Percentiles rank a stretch among this genome's conserved stretches.
These are phyloP conservation scores for Julus scanicus DNA, from an alignment of 2,888 invertebrate species.

Conservation along the genomic window DNA sequence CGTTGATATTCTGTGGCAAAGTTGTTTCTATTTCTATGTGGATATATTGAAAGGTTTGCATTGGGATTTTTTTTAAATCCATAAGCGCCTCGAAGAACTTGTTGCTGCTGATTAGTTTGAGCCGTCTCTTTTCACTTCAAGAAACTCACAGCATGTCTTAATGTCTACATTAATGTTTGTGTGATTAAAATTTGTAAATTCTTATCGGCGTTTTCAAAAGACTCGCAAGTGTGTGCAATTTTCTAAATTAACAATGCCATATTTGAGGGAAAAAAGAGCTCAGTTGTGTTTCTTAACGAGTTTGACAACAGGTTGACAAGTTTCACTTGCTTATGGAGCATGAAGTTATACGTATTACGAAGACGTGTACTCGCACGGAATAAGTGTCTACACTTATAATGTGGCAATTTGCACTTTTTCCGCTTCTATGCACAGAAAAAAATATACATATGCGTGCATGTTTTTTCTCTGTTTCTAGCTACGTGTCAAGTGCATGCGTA, in stretches of 20 bases:
- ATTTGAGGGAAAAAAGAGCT: background rate
- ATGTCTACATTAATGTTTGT: background rate
- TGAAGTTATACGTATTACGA: background rate
- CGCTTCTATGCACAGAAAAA: conserved; percentile 12
- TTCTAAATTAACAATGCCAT: background rate
- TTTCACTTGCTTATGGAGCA: conserved; percentile 16
- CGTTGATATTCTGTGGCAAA: too few species aligned
- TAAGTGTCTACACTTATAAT: conserved; percentile 30
- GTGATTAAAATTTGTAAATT: background rate
- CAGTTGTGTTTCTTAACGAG: background rate
- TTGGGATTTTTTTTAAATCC: background rate
- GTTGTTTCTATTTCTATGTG: too few species aligned
- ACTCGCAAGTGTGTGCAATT: background rate
- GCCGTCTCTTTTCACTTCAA: background rate
- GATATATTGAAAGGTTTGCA: too few species aligned
- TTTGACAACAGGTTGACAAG: conserved; percentile 38
- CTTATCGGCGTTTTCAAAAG: background rate
- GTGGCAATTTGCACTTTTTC: conserved; percentile 30
- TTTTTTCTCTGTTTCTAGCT: background rate
- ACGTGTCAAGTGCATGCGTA: conserved; percentile 23
- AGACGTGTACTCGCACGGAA: conserved; percentile 3
- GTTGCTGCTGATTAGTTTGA: background rate
- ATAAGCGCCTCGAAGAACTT: background rate
- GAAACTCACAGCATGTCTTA: background rate
- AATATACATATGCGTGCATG: background rate